Base-by-base conservation (phyloP, 2,888 invertebrate genomes). In the Chaetogeoica ovagalla region DNA sequence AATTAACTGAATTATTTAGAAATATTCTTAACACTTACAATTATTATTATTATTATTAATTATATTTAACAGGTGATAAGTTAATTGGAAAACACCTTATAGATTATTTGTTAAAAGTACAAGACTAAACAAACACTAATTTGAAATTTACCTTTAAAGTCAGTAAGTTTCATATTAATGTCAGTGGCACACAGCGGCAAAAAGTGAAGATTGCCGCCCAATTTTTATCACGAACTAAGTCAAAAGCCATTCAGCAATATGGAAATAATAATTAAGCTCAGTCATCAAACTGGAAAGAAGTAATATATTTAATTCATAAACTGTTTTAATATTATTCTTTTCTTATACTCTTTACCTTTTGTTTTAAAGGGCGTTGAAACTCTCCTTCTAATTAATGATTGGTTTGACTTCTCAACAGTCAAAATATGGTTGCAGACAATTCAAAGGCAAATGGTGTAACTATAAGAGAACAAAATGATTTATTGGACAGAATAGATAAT, bases 381-480 rank as follows among this genome's bases (percentile, higher is more conserved):
- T 52, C 37, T 77, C 3, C 37, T 68, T 30, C 37, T 70, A 0
- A 68, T 69, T n/a, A 77, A 77, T 23, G 69, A 77, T 59, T 77
- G 62, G 77, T 77, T 79, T 69, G 71, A 70, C 23, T 39, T 62
- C 57, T 71, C 21, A 79, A 79, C 21, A 48, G 39, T 9, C 30
- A 59, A 60, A 62, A 73, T 60, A 59, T 43, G 62, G 43, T 73
- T 30, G 62, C 43, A 73, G 59, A 48, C 19, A 60, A 73, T 39
- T 43, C 48, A 19, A 62, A n/a, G 62, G 43, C 73, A 0, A 55
- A 71, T 71, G 71, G 71, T 37, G 21, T 52, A n/a, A 30, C 7
- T 57, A 55, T 70, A n/a, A 19, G 15, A 57, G 70, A 70, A 30
- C 70, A 79, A 70, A 70, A 70, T 30, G 15, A 43, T 21, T 62